Evolutionary conservation across 2,113 vertebrate genomes (phyloP).

Genomic region (Litocranius walleri): DNA sequence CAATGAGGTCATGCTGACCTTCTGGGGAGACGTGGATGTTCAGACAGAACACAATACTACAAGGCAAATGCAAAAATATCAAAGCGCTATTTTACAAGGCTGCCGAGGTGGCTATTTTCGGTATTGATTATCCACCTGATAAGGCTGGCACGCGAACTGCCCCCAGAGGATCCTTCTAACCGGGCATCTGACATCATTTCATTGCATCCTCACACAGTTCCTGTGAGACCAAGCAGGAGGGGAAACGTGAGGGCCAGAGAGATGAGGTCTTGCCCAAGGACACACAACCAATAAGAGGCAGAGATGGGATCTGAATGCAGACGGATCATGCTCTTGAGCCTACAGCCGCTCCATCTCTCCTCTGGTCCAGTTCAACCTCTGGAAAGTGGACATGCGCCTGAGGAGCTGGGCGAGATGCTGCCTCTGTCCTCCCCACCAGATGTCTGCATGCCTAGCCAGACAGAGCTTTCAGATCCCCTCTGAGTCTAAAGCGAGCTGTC

Average conservation of each 20-base stretch:
- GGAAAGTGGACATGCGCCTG: neutral
- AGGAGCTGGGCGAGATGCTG: neutral
- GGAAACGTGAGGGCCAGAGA: neutral
- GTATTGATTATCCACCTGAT: neutral
- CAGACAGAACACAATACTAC: neutral
- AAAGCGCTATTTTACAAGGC: neutral
- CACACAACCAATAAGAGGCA: neutral
- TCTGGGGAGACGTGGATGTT: slow-evolving; percentile 45
- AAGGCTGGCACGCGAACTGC: neutral
- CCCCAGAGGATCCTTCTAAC: neutral
- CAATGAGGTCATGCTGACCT: slow-evolving; percentile 57
- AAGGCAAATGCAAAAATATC: neutral
- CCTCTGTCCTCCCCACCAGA: neutral
- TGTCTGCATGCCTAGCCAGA: neutral
- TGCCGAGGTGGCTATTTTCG: neutral
- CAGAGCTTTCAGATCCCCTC: neutral
- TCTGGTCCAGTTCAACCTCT: neutral
- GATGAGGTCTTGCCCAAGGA: neutral
- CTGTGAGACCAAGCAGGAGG: neutral
- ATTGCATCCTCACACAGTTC: neutral
- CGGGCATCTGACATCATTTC: fast-evolving
- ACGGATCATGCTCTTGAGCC: neutral
- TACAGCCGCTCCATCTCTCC: neutral
- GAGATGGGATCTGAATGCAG: neutral
- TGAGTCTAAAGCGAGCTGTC: neutral